These are phyloP conservation scores for Chromis chromis DNA, from an alignment of 2,797 vertebrate genomes.

Conservation along the genomic window DNA sequence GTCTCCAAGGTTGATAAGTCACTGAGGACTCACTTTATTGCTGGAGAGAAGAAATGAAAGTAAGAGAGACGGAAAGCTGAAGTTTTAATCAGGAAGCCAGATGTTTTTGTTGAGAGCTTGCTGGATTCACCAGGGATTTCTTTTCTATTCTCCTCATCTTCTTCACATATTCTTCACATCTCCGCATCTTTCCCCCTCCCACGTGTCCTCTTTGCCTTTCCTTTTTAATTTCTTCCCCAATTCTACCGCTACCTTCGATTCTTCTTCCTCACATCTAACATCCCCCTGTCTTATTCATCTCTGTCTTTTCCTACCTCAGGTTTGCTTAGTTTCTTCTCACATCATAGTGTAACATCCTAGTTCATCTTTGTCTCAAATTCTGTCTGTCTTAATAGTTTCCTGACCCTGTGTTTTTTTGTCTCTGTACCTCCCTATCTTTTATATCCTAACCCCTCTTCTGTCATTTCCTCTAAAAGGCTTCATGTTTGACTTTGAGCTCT, in stretches of 20 bases:
- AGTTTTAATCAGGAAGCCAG: conserved; percentile 61
- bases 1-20: conserved; percentile 64
- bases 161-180: conserved; percentile 20
- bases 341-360: not conserved
- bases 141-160: conserved; percentile 25
- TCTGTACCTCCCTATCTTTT: conserved; percentile 7
- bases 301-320: conserved; percentile 6
- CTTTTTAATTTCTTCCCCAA: conserved; percentile 17
- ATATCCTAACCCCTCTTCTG: conserved; percentile 18
- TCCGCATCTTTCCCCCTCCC: not conserved
- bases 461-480: conserved; percentile 51
- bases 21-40: conserved; percentile 51
- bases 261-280: conserved; percentile 1
- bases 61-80: conserved; percentile 21
- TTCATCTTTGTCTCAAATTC: conserved; percentile 27
- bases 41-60: conserved; percentile 37
- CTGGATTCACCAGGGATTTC: conserved; percentile 37
- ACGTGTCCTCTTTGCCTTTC: conserved; percentile 1
- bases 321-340: not conserved
- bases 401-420: conserved; percentile 15
- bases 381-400: conserved; percentile 21
- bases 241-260: conserved; percentile 19
- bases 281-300: not conserved
- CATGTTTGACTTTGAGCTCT: conserved; percentile 66
- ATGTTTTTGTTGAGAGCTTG: conserved; percentile 51